A percentile compares a stretch with the other conserved stretches of the same genome.
These are phyloP conservation scores for Pachymerium ferrugineum DNA, from an alignment of 2,888 invertebrate genomes.

Conservation along the genomic window DNA sequence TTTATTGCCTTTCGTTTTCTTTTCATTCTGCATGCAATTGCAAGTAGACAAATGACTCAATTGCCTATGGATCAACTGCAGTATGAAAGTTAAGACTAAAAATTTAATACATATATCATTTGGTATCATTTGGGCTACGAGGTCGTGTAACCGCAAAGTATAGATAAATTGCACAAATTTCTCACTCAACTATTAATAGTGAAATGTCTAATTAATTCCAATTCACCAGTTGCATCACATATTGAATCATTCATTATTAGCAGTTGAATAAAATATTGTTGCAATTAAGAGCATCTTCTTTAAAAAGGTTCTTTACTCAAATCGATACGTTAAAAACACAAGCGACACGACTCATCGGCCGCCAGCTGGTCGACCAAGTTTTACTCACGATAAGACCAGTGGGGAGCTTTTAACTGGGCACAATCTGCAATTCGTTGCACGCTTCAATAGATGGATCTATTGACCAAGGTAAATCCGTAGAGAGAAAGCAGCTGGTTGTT, in stretches of 20 bases:
- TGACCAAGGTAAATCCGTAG: neutral
- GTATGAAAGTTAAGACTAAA: no score
- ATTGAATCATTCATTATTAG: no score
- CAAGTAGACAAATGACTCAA: neutral
- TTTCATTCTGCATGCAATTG: neutral
- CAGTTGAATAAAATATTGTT: no score
- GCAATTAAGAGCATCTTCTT: no score
- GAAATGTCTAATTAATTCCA: no score
- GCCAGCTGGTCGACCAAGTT: neutral
- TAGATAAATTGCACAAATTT: no score
- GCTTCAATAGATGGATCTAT: neutral
- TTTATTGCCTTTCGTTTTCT: neutral
- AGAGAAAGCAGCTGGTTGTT: neutral
- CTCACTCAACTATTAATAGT: no score
- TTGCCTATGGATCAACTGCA: neutral
- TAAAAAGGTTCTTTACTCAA: no score
- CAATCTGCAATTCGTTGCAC: constrained; percentile 1
- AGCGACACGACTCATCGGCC: neutral
- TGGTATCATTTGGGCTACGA: no score
- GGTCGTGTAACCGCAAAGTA: no score
- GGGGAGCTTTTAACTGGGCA: neutral
- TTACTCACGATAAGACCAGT: neutral
- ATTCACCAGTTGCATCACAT: no score
- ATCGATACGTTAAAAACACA: neutral
- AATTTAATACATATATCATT: no score